Base-by-base conservation (phyloP, 2,113 vertebrate species). In the Hylia prasina region DNA sequence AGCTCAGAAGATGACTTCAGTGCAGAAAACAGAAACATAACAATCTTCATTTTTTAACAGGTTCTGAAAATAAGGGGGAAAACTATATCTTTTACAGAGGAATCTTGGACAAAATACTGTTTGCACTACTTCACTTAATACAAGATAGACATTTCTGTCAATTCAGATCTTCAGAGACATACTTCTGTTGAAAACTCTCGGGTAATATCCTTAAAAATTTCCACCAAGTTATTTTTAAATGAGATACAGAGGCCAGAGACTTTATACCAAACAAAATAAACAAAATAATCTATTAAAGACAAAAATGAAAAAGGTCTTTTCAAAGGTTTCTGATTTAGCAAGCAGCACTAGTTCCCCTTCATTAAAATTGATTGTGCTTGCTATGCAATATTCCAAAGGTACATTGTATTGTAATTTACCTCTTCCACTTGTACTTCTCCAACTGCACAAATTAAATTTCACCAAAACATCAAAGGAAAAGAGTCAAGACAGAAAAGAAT, bases 1-100 rank as follows among this genome's bases (percentile, higher is more conserved):
- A 0, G 6, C 76, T 23, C 28, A 68, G 53, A 88, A 75, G 16
- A 77, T 0, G 0, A n/a, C 10, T 75, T 87, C 25, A 53, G 17
- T 53, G 20, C 23, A 84, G 20, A 71, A 64, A 27, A 72, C 27
- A 28, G 14, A 68, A 56, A 75, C 10, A 71, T 33, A 70, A 60
- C 3, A 51, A 63, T 2, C 24, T 75, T 78, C 3, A 58, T 61
- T 63, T 92, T 80, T 90, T 56, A 57, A 48, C 8, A 68, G 5
- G 8, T 51, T 69, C n/a, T 65, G 13, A 85, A 84, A 72, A 58
- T 8, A 30, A 11, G 21, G 30, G 11, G 12, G 24, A 2, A 51
- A 85, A 72, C 11, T 4, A 3, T 37, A 48, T 3, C 15, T 64
- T 70, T 83, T 68, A 16, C 8, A 61, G n/a, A 90, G 27, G 11